A percentile compares a stretch with the other conserved stretches of the same genome.
These are phyloP conservation scores for Drosophila borborema DNA, from an alignment of 2,888 invertebrate genomes.

Conservation along the genomic window DNA sequence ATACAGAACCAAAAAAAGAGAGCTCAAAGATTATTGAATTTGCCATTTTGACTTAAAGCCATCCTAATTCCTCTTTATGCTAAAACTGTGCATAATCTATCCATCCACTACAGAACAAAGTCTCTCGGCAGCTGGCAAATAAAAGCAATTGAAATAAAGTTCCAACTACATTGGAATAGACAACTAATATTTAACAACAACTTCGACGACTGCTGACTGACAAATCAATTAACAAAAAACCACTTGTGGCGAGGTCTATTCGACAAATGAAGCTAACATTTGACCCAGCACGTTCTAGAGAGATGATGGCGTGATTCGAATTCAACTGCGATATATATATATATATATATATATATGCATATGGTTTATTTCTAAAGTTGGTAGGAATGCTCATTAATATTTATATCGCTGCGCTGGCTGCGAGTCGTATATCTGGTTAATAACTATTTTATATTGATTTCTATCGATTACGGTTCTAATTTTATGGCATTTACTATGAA, in stretches of 20 bases:
- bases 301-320: conserved; percentile 4
- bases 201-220: conserved; percentile 25
- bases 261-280: conserved; percentile 16
- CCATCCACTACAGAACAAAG: neutral
- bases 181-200: conserved; percentile 28
- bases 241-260: conserved; percentile 12
- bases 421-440: neutral
- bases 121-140: neutral
- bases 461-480: conserved; percentile 27
- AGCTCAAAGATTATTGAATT: neutral
- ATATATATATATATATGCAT: neutral
- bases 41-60: neutral
- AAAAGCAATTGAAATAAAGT: neutral
- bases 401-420: conserved; percentile 4
- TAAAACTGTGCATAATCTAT: neutral
- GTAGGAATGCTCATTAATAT: conserved; percentile 1
- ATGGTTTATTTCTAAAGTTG: neutral
- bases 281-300: conserved; percentile 4
- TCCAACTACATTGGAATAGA: conserved; percentile 4
- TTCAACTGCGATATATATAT: neutral
- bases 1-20: too few species aligned
- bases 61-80: neutral
- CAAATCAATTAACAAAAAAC: conserved; percentile 47
- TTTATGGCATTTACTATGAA: conserved; percentile 22
- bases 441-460: conserved; percentile 7